These are phyloP conservation scores for Sympetrum striolatum DNA, from an alignment of 2,888 invertebrate species.

Conservation along the genomic window DNA sequence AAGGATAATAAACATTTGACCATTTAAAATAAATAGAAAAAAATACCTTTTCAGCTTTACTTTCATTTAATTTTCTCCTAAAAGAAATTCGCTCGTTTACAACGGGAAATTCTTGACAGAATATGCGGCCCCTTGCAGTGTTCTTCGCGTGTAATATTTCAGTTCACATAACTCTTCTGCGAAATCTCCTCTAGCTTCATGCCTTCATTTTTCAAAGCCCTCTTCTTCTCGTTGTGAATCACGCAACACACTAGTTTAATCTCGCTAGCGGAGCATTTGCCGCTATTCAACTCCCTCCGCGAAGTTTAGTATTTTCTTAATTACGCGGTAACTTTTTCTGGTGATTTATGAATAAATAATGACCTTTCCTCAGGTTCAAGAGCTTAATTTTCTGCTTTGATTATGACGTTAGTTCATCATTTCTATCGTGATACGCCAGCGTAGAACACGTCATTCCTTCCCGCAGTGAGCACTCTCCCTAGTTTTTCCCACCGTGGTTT, in stretches of 20 bases:
- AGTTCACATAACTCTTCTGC: background rate
- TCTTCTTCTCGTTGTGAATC: background rate
- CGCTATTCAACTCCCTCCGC: background rate
- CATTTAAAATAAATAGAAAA: too few species aligned
- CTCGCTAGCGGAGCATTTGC: background rate
- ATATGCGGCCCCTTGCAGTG: background rate
- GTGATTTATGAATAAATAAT: background rate
- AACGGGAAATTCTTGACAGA: too few species aligned
- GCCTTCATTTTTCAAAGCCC: background rate
- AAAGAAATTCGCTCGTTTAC: too few species aligned
- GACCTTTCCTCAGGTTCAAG: background rate
- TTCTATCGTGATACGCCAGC: background rate
- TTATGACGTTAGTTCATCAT: background rate
- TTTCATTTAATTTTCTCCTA: too few species aligned
- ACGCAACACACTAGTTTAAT: background rate
- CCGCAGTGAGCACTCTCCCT: too few species aligned
- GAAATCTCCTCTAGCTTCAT: background rate
- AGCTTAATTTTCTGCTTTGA: background rate
- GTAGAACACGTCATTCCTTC: background rate
- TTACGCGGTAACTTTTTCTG: background rate
- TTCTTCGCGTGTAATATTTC: background rate
- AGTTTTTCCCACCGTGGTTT: too few species aligned
- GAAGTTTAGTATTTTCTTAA: background rate
- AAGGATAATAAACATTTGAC: too few species aligned
- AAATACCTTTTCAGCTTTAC: too few species aligned